Evolutionary conservation across 1,140 invertebrate genomes (phyloP).

Genomic region (Adoxophyes honmai): DNA sequence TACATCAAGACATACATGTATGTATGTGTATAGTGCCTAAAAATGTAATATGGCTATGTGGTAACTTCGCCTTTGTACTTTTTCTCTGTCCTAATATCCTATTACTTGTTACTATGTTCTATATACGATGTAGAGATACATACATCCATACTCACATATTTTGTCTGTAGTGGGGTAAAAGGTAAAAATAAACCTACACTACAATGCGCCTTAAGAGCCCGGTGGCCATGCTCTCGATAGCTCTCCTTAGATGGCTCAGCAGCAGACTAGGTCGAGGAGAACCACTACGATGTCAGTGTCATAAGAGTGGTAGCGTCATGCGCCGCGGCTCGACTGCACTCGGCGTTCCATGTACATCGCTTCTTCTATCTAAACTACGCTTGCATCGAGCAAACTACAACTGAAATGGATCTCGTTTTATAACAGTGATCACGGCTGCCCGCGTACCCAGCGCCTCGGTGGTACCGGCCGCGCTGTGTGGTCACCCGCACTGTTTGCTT

Average conservation of each 20-base stretch:
- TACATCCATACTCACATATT: too few species aligned
- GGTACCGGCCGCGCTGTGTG: conserved; percentile 1
- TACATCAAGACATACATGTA: too few species aligned
- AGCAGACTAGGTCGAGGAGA: conserved; percentile 74
- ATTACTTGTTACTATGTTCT: too few species aligned
- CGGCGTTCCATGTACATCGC: conserved; percentile 36
- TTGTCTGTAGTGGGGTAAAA: too few species aligned
- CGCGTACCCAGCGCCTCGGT: not conserved
- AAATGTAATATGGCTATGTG: too few species aligned
- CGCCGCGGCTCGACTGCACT: conserved; percentile 27
- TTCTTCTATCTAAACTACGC: conserved; percentile 22
- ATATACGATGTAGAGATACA: too few species aligned
- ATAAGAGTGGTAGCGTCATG: conserved; percentile 64
- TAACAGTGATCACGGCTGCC: not conserved
- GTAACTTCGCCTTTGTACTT: too few species aligned
- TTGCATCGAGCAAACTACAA: not conserved
- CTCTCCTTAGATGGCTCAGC: conserved; percentile 73
- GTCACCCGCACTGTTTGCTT: conserved; percentile 15
- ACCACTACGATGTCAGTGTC: conserved; percentile 70
- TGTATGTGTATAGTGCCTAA: too few species aligned
- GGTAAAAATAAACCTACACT: conserved; percentile 45
- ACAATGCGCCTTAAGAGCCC: conserved; percentile 65
- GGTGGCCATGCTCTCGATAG: conserved; percentile 74
- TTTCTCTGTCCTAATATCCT: too few species aligned
- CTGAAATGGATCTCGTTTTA: not conserved